Conservation (phyloP, 2,888 invertebrate species). For the Drosophila robusta region DNA sequence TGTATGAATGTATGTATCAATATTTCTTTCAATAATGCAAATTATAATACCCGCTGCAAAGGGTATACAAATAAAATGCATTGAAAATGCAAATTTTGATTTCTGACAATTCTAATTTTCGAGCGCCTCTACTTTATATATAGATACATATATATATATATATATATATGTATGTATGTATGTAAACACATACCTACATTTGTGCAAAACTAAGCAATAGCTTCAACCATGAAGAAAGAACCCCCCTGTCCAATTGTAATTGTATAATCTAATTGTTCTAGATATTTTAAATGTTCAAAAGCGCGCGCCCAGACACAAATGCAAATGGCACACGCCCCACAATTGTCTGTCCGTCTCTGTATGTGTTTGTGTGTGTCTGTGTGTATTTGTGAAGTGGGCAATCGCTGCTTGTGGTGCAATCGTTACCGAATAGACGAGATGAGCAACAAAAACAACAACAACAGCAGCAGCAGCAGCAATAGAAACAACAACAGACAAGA, state of each 20-base stretch:
- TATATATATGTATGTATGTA: too few species aligned
- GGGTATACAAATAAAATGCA: not conserved
- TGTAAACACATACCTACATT: too few species aligned
- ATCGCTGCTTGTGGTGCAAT: slow-evolving; percentile 59
- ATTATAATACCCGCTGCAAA: not conserved
- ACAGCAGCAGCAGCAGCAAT: slow-evolving; percentile 6
- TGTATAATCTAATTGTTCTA: slow-evolving; percentile 77
- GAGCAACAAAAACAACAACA: slow-evolving; percentile 45
- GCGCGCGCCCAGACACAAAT: slow-evolving; percentile 47
- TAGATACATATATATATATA: too few species aligned
- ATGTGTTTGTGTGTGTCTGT: slow-evolving; percentile 1
- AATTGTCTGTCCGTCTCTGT: slow-evolving; percentile 2
- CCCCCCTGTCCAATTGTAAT: slow-evolving; percentile 33
- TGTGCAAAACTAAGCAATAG: too few species aligned
- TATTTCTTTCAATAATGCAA: too few species aligned
- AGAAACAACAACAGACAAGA: slow-evolving; percentile 38
- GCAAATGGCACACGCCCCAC: slow-evolving; percentile 41
- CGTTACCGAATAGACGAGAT: slow-evolving; percentile 74
- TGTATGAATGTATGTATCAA: not conserved
- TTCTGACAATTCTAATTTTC: too few species aligned
- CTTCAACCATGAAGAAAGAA: not conserved
- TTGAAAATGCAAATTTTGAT: too few species aligned
- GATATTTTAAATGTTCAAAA: slow-evolving; percentile 49
- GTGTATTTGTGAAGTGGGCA: slow-evolving; percentile 34
- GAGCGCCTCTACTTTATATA: too few species aligned